phyloP scores from a whole-genome alignment of 1,140 invertebrate species.

The Lutraria rhynchaena region DNA sequence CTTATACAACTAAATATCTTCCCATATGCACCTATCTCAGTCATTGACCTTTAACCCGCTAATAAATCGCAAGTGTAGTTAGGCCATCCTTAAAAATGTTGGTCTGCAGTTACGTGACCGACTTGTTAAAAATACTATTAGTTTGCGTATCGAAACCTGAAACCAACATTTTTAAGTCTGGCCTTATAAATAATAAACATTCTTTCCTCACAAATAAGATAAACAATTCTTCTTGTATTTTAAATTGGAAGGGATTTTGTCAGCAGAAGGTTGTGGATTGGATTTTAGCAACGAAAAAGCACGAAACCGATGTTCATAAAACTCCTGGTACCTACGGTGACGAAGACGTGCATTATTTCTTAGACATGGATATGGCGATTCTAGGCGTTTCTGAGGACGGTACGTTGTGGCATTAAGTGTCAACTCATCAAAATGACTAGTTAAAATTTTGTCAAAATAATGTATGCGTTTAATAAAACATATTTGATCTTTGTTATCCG shows the following conservation, averaged over 20 bases:
- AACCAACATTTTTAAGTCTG: not conserved
- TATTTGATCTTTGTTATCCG: too few relatives aligned
- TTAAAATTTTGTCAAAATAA: too few relatives aligned
- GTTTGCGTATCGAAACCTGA: not conserved
- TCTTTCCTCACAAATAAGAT: not conserved
- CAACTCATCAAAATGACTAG: too few relatives aligned
- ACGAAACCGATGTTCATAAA: conserved; percentile 48
- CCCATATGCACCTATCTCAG: too few relatives aligned
- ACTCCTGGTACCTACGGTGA: conserved; percentile 21
- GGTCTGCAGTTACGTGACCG: too few relatives aligned
- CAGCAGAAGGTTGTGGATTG: conserved; percentile 49
- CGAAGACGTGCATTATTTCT: conserved; percentile 62
- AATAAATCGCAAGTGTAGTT: too few relatives aligned
- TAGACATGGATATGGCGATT: conserved; percentile 74
- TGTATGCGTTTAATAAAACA: too few relatives aligned
- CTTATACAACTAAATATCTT: too few relatives aligned
- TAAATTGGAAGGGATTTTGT: conserved; percentile 43
- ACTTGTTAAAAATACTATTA: too few relatives aligned
- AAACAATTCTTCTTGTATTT: not conserved
- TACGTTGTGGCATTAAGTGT: too few relatives aligned
- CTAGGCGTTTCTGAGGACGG: conserved; percentile 62
- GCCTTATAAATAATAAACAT: not conserved
- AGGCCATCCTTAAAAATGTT: too few relatives aligned
- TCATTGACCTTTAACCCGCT: too few relatives aligned
- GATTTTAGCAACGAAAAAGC: conserved; percentile 68